Conservation (phyloP, 2,113 vertebrate genomes). For the Platycercus adscitus region DNA sequence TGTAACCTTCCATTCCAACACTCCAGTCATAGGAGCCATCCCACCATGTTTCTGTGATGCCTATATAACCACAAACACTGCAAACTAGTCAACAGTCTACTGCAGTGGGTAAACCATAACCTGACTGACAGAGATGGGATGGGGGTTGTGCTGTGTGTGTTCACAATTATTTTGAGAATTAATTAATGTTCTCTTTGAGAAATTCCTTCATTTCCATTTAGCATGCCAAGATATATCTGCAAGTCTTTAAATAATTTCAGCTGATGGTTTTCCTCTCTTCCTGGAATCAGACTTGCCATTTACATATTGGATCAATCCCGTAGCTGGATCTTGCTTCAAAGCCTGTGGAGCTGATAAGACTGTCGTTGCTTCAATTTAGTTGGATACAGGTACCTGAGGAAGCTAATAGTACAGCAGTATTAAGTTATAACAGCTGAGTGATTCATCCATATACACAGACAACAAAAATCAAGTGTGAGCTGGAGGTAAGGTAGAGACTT, state of each 20-base stretch:
- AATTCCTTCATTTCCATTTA: conserved; percentile 3
- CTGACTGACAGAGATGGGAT: neutral
- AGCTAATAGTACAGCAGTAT: neutral
- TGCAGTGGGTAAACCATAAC: neutral
- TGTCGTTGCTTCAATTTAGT: neutral
- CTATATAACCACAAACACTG: neutral
- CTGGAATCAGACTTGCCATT: conserved; percentile 4
- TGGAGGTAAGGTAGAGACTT: neutral
- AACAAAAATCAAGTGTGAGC: neutral
- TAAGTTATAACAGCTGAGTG: neutral
- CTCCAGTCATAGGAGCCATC: too few species aligned
- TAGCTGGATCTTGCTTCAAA: conserved; percentile 44
- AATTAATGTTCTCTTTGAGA: neutral
- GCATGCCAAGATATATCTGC: conserved; percentile 31
- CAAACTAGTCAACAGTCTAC: neutral
- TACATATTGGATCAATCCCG: neutral
- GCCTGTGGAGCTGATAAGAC: neutral
- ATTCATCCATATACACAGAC: neutral
- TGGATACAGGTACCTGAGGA: conserved; percentile 1
- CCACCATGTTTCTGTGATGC: too few species aligned
- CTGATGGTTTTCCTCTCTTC: conserved; percentile 42
- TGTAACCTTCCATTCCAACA: too few species aligned
- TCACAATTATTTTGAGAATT: conserved; percentile 18
- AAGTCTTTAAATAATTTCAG: conserved; percentile 48
- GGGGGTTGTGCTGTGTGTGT: neutral